A percentile compares a stretch with the other conserved stretches of the same genome.
phyloP scores from a whole-genome alignment of 2,888 invertebrate genomes.

The Pherbina coryleti region DNA sequence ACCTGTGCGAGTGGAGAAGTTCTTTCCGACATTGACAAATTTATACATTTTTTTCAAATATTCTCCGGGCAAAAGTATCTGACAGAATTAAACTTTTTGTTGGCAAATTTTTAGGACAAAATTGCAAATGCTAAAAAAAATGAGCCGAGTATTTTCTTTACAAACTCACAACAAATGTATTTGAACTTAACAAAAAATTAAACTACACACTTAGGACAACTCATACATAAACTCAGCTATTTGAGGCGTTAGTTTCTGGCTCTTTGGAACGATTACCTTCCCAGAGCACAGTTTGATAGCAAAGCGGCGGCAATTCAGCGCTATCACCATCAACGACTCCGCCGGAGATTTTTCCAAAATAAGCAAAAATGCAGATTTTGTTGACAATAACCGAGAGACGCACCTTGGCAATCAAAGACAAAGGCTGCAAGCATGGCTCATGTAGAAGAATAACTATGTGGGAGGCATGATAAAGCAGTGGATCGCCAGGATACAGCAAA shows the following conservation, averaged over 20 bases:
- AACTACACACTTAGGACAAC: no score
- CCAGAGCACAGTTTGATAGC: conserved; percentile 51
- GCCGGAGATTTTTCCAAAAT: conserved; percentile 49
- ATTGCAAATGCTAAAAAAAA: no score
- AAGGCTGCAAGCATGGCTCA: conserved; percentile 69
- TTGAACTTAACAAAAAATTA: no score
- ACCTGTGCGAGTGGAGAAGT: no score
- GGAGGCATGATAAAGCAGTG: conserved; percentile 66
- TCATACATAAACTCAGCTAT: background rate
- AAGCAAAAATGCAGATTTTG: conserved; percentile 81
- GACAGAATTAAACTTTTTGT: no score
- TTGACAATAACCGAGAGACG: conserved; percentile 83
- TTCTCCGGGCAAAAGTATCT: no score
- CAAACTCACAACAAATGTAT: no score
- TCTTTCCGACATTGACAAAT: no score
- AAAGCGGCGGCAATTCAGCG: conserved; percentile 36
- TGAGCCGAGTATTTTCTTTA: no score
- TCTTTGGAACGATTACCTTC: conserved; percentile 50
- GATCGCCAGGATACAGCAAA: conserved; percentile 86
- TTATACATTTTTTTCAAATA: no score
- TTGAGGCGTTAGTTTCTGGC: background rate
- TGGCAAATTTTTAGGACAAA: no score
- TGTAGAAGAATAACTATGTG: conserved; percentile 64
- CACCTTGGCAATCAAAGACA: conserved; percentile 75
- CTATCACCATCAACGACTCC: background rate